These are phyloP conservation scores for Tyto alba DNA, from an alignment of 2,113 vertebrate genomes.

Conservation along the genomic window DNA sequence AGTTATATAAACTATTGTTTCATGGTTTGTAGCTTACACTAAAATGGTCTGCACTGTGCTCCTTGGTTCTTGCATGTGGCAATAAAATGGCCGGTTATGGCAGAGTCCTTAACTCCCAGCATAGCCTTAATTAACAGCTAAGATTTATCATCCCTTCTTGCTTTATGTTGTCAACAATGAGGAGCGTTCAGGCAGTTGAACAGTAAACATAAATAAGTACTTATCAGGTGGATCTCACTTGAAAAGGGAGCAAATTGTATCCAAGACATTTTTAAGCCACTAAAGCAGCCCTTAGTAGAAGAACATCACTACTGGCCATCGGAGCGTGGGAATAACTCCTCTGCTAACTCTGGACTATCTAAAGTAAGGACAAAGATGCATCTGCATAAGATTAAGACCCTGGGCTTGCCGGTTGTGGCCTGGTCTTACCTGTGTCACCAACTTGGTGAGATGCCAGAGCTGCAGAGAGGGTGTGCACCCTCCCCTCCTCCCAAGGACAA, in stretches of 20 bases:
- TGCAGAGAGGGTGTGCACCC: background rate
- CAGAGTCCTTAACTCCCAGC: background rate
- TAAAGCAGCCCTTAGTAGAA: background rate
- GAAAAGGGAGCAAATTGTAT: background rate
- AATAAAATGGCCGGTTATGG: background rate
- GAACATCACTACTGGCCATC: accelerated
- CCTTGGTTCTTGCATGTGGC: background rate
- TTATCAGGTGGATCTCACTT: background rate
- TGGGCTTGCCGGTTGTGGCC: background rate
- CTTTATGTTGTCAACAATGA: background rate
- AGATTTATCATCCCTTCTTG: background rate
- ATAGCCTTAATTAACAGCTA: background rate
- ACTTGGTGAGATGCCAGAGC: background rate
- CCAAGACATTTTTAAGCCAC: background rate
- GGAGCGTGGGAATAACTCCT: background rate
- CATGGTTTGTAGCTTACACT: background rate
- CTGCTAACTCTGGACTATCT: background rate
- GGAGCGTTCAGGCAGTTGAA: background rate
- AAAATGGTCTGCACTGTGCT: background rate
- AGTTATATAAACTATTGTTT: background rate
- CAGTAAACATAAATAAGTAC: background rate
- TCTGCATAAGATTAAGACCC: background rate
- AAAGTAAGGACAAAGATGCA: background rate
- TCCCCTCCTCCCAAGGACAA: background rate
- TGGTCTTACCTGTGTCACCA: accelerated